Evolutionary conservation across 1,140 invertebrate genomes (phyloP), one percentile per base, ranked within the genome.

Genomic region (Musca vetustissima): DNA sequence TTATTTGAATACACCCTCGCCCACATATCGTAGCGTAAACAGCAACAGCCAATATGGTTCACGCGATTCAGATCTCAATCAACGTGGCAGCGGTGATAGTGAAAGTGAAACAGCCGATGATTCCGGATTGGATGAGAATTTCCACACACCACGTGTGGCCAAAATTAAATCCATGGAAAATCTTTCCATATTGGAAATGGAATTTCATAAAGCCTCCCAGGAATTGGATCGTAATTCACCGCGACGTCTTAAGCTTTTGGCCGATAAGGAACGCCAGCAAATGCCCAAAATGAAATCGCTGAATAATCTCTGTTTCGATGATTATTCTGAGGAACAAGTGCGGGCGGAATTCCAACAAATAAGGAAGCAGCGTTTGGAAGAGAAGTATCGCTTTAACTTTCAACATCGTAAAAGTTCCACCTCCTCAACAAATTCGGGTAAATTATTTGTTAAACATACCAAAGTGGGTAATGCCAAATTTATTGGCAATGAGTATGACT

Each of bases 391-490:
- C 25, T 72, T 74, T 22, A 77, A 80, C 50, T 73, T 76, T 57
- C 67, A 73, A 61, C 69, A 71, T 49, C 72, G 76, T n/a, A 80
- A 78, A 67, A 76, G 74, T 32, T 79, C 77, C 9, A 78, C 72
- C 6, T 57, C 75, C 17, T 80, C 76, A 24, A 74, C 72, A n/a
- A 74, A 74, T 6, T 72, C 75, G 28, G 73, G 74, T 11, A 81
- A 81, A 50, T 50, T 81, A 14, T 80, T 47, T 52, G 66, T 77
- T 2, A 80, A 79, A 65, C 70, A 81, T 66, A 36, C 57, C 19
- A 81, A 81, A 70, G 76, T 83, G 53, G 81, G 81, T 53, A 82
- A 80, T 72, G 81, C 81, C 24, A 82, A 82, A 68, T 83, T 83
- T 61, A 79, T 83, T 49, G 80, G 79, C 2, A 77, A 74, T 52